Evolutionary conservation across 2,113 vertebrate species (phyloP), one percentile per base, ranked within the genome.

Genomic region (Pseudois nayaur): DNA sequence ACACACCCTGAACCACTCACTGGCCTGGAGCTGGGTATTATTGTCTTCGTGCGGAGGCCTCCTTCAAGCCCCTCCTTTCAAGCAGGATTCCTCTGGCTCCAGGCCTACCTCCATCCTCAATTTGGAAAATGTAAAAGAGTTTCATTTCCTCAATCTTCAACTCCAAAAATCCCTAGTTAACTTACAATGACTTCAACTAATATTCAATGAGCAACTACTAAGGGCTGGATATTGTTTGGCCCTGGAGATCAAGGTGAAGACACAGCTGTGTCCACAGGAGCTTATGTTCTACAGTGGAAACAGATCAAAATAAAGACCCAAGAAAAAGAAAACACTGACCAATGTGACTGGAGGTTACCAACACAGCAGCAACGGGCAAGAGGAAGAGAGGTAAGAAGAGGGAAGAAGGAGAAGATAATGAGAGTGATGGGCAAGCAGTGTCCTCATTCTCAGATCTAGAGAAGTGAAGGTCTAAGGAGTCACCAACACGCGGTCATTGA

Each of bases 181-280:
- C 23, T 36, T 12, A 50, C 4, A 12, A 64, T 3, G 25, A 43
- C 82, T 88, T 50, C 48, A 0, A 0, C 29, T 54, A 2, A 4
- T 9, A 67, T n/a, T 97, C 54, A 71, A n/a, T 31, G 94, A 98
- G 85, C 52, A 67, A 45, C 25, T 54, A 45, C 31, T 27, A 48
- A 0, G 7, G 7, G n/a, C 9, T 1, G 1, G 74, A 8, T 50
- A 15, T 12, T 19, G 25, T 29, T 54, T 13, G 5, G n/a, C 40
- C n/a, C 17, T 14, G 19, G 25, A 16, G 40, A 36, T 78, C 64
- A 15, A 88, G 31, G 23, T 27, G 48, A 74, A 43, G 52, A 6
- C 15, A 19, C 1, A 76, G 19, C 67, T 9, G 36, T 29, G 19
- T 12, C 59, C 43, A 67, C 5, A 21, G 7, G 89, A 45, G 40